A percentile compares a stretch with the other conserved stretches of the same genome.
Evolutionary conservation across 2,797 vertebrate species (phyloP).

Genomic region (Danio albolineatus): DNA sequence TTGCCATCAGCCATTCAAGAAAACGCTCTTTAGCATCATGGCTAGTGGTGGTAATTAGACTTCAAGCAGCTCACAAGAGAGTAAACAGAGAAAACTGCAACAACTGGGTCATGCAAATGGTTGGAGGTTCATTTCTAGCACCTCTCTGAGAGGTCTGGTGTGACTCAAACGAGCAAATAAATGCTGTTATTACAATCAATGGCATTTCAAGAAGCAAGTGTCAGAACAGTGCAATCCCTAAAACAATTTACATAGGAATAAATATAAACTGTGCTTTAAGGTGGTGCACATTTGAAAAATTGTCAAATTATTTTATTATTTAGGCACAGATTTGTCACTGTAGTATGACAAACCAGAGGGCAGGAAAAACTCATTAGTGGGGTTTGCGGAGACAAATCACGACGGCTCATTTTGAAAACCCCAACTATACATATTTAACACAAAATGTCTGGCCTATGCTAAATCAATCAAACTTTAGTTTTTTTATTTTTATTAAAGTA

Average conservation of each 20-base stretch:
- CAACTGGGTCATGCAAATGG: constrained; percentile 40
- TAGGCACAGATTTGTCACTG: neutral
- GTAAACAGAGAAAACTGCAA: constrained; percentile 40
- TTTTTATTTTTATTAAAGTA: too few species aligned
- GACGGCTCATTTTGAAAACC: neutral
- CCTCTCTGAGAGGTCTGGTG: neutral
- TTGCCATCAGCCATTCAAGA: constrained; percentile 17
- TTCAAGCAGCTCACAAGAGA: constrained; percentile 23
- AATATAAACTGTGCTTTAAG: neutral
- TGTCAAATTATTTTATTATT: neutral
- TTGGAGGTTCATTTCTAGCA: constrained; percentile 7
- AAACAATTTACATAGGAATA: neutral
- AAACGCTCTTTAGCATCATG: constrained; percentile 24
- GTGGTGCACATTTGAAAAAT: neutral
- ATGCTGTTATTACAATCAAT: neutral
- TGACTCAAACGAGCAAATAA: constrained; percentile 1
- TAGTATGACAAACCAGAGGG: constrained; percentile 2
- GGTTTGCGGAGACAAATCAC: too few species aligned
- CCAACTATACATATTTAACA: neutral
- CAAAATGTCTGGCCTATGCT: neutral
- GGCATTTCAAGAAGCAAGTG: neutral
- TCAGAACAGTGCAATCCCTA: neutral
- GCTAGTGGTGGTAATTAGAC: constrained; percentile 34
- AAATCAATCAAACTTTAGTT: neutral
- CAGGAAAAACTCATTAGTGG: neutral